These are phyloP conservation scores for Rhinoraja longicauda DNA, from an alignment of 2,797 vertebrate genomes.

Conservation along the genomic window DNA sequence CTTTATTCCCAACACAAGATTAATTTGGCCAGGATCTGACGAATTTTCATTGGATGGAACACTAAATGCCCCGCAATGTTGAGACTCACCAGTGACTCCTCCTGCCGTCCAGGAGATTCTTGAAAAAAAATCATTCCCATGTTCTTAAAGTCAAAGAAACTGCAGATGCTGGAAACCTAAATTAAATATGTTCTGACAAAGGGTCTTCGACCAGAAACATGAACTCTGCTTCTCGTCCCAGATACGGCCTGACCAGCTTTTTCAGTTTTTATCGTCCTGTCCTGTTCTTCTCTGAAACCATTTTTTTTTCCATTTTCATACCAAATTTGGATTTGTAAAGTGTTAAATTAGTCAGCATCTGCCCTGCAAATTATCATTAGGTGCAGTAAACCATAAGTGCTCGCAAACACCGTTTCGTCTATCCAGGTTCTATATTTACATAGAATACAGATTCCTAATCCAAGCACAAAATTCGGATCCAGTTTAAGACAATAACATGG, in stretches of 20 bases:
- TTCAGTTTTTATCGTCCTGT: not conserved
- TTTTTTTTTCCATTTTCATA: not conserved
- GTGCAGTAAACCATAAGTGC: not conserved
- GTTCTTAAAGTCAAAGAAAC: too few relatives aligned
- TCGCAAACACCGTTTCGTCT: not conserved
- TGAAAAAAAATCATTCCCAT: too few relatives aligned
- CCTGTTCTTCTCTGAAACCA: not conserved
- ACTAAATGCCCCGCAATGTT: not conserved
- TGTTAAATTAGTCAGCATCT: not conserved
- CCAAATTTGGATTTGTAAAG: constrained; percentile 1
- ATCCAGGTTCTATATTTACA: not conserved
- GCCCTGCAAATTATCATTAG: not conserved
- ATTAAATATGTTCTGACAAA: too few relatives aligned
- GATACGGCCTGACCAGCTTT: too few relatives aligned
- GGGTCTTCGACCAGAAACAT: too few relatives aligned
- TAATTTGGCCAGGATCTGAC: not conserved
- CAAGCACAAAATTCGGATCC: constrained; percentile 7
- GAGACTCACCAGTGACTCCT: not conserved
- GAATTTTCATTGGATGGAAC: not conserved
- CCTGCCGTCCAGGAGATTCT: not conserved
- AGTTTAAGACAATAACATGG: not conserved
- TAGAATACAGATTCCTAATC: not conserved
- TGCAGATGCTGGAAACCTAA: too few relatives aligned
- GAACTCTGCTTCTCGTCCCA: too few relatives aligned
- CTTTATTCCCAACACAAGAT: not conserved